Base-by-base conservation (phyloP, 1,140 invertebrate genomes). In the Ceratosolen fusciceps region DNA sequence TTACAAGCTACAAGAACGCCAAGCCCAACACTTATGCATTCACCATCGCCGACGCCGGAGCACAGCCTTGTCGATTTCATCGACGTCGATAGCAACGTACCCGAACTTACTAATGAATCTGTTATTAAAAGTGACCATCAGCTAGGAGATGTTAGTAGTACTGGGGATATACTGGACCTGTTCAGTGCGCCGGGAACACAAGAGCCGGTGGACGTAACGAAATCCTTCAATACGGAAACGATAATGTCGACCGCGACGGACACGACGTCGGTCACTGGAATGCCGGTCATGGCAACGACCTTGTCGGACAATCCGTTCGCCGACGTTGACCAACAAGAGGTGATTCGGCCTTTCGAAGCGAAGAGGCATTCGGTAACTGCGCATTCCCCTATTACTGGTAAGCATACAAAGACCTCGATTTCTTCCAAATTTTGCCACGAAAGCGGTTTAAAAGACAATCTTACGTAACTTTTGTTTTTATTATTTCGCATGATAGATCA, bases 1-100 rank as follows among this genome's bases (percentile, higher is more conserved):
- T 92, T 97, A 60, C 94, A 95, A 80, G 94, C 94, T 12, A 96
- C 95, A 1, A 92, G 95, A 80, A 95, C 95, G 1, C 95, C 95
- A 0, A 96, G 95, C 87, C 95, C 95, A 1, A 95, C 96, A 0
- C 93, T 95, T 19, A 95, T 96, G 90, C 95, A 96, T 85, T 95
- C 95, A 1, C 95, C 96, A 1, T 96, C 95, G 82, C 96, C 96
- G 0, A 96, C 96, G 2, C 95, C 96, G 0, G 95, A 96, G 79
- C 93, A 93, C 54, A 90, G 90, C 39, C 92, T 93, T 77, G 93
- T 92, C 12, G 94, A 95, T 88, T 88, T 95, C 19, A 83, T 95
- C 5, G 93, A 93, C 76, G 92, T 93, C 1, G 90, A 90, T 43
- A 83, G 83, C 37, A 88, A 84, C 74, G 86, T 91, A 14, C 88